These are phyloP conservation scores for Hymenopus coronatus DNA, from an alignment of 2,888 invertebrate genomes.

Conservation along the genomic window DNA sequence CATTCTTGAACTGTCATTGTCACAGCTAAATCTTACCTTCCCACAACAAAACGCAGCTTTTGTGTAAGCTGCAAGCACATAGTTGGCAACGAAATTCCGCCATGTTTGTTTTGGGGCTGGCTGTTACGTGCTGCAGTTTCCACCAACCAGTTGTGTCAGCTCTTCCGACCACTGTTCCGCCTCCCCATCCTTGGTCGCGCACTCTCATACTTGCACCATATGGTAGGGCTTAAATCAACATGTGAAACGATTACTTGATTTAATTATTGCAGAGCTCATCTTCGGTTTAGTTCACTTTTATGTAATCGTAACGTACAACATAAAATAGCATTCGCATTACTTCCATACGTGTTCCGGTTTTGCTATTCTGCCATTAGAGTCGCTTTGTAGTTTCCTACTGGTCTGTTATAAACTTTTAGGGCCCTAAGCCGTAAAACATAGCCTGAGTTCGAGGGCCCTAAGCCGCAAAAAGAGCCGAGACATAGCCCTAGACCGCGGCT, in stretches of 20 bases:
- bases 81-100: background rate
- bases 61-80: background rate
- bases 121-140: background rate
- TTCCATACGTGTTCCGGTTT: too few species aligned
- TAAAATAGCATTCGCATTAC: too few species aligned
- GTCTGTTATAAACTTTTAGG: too few species aligned
- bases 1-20: background rate
- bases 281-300: too few species aligned
- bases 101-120: background rate
- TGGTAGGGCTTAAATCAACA: background rate
- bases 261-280: background rate
- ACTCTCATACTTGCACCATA: too few species aligned
- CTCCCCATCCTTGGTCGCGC: background rate
- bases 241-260: background rate
- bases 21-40: background rate
- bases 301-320: too few species aligned
- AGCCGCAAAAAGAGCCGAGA: too few species aligned
- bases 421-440: too few species aligned
- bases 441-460: too few species aligned
- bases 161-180: background rate
- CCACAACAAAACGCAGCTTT: background rate
- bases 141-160: background rate
- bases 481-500: too few species aligned
- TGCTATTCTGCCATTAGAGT: too few species aligned
- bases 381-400: too few species aligned